Conservation (phyloP, 2,113 vertebrate genomes). For the Myrmophylax atrothorax region DNA sequence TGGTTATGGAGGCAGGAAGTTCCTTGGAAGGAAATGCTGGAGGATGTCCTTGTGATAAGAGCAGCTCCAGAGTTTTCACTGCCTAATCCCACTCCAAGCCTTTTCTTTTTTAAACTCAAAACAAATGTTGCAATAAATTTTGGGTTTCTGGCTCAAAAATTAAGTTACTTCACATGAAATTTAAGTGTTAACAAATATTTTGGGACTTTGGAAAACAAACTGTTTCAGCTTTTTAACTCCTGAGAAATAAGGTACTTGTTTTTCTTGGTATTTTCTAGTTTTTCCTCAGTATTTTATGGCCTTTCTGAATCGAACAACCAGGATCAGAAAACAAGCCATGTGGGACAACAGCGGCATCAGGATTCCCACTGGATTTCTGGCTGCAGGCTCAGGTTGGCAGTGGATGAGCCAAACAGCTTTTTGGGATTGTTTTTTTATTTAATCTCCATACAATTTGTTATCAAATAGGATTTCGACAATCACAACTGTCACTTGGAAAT, state of each 20-base stretch:
- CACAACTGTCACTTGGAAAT: background rate
- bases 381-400: background rate
- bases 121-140: background rate
- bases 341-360: background rate
- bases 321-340: background rate
- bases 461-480: fast-evolving
- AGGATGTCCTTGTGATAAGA: constrained; percentile 52
- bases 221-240: background rate
- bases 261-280: background rate
- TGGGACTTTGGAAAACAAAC: background rate
- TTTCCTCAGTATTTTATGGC: background rate
- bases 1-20: constrained; percentile 34
- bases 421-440: background rate
- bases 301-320: background rate
- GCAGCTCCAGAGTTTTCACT: background rate
- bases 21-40: constrained; percentile 33
- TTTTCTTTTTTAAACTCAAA: background rate
- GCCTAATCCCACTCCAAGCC: background rate
- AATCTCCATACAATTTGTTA: background rate
- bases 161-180: fast-evolving
- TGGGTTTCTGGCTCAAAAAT: background rate
- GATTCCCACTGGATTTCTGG: background rate
- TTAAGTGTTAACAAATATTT: background rate
- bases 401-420: background rate
- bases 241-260: background rate